These are phyloP conservation scores for Emydura subglobosa DNA, from an alignment of 2,113 vertebrate species.

Conservation along the genomic window DNA sequence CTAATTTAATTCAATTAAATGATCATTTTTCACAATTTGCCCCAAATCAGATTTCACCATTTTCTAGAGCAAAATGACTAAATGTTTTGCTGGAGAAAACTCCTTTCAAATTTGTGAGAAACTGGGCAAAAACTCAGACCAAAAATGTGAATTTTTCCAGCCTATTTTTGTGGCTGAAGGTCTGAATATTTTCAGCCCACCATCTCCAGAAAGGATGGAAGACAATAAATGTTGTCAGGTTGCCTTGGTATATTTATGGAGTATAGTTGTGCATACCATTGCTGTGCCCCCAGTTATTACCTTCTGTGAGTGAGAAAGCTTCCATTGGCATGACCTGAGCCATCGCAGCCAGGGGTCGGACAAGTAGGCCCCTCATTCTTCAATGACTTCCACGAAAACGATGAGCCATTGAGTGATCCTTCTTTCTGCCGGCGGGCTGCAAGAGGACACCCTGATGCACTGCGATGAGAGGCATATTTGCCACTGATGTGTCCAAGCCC, in stretches of 20 bases:
- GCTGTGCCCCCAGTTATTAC: conserved; percentile 43
- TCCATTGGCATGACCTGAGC: conserved; percentile 95
- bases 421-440: conserved; percentile 97
- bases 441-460: conserved; percentile 94
- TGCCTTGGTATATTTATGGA: rapidly evolving
- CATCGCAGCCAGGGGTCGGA: conserved; percentile 94
- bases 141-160: neutral
- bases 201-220: rapidly evolving
- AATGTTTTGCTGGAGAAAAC: neutral
- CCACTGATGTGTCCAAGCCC: conserved; percentile 98
- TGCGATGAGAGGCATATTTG: conserved; percentile 98
- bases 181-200: rapidly evolving
- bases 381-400: conserved; percentile 96
- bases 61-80: neutral
- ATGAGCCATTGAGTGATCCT: conserved; percentile 90
- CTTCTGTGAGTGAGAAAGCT: conserved; percentile 99
- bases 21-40: neutral
- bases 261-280: neutral
- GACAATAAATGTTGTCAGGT: neutral
- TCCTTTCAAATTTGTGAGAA: neutral
- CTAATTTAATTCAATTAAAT: neutral
- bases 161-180: rapidly evolving
- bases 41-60: neutral
- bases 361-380: conserved; percentile 95
- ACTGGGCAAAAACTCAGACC: neutral